Percentiles rank a stretch among this genome's conserved stretches.
Conservation (phyloP, 2,888 invertebrate species). For the Cantharis flavilabris region DNA sequence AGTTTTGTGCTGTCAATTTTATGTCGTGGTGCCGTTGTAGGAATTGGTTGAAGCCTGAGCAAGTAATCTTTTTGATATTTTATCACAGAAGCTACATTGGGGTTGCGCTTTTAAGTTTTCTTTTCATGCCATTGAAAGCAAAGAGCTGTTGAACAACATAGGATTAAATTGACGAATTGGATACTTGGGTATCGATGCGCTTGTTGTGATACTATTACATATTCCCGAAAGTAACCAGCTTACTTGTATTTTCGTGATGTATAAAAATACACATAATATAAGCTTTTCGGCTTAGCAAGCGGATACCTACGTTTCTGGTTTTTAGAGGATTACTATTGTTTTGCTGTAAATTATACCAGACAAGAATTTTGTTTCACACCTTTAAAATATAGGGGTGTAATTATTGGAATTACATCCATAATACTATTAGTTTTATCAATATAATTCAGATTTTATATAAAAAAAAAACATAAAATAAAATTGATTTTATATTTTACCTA, state of each 20-base stretch:
- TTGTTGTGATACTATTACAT: constrained; percentile 9
- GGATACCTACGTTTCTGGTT: not conserved
- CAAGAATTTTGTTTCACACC: not conserved
- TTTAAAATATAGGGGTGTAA: not conserved
- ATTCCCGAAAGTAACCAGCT: constrained; percentile 8
- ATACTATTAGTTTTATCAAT: not conserved
- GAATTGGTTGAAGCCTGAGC: constrained; percentile 29
- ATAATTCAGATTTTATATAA: not conserved
- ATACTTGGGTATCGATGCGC: constrained; percentile 31
- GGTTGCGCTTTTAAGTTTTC: constrained; percentile 37
- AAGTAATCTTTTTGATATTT: constrained; percentile 37
- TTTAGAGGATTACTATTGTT: not conserved
- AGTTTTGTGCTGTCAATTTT: constrained; percentile 35
- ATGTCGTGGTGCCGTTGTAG: constrained; percentile 27
- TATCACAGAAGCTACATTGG: constrained; percentile 36
- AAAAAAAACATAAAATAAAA: no score
- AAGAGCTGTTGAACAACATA: constrained; percentile 24
- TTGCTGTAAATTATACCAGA: not conserved
- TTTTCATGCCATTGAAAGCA: constrained; percentile 33
- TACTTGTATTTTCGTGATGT: not conserved
- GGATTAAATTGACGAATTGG: constrained; percentile 39
- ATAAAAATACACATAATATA: not conserved
- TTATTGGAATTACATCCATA: not conserved
- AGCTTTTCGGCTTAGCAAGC: not conserved
- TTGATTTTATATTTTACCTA: not conserved